phyloP scores from a whole-genome alignment of 2,888 invertebrate species.

The Oasisia sp. region DNA sequence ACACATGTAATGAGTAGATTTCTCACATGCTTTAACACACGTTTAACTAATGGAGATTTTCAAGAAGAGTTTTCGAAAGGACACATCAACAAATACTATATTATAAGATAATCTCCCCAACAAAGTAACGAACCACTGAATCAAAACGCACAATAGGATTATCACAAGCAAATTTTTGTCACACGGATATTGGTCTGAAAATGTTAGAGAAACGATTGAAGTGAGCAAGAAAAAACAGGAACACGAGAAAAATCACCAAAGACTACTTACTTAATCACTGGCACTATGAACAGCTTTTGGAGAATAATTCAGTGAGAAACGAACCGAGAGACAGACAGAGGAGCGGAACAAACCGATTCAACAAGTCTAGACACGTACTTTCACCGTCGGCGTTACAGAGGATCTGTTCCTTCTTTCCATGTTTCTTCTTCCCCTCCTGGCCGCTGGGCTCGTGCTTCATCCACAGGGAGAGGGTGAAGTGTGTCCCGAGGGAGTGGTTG shows the following conservation, averaged over 20 bases:
- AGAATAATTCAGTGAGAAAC: background rate
- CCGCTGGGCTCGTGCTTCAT: constrained; percentile 86
- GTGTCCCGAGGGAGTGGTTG: constrained; percentile 80
- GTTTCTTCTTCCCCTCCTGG: constrained; percentile 60
- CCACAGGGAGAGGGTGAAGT: constrained; percentile 93
- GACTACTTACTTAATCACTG: too few relatives aligned
- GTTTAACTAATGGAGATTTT: background rate
- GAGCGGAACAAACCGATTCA: background rate
- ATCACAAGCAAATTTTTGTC: too few relatives aligned
- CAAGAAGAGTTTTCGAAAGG: background rate
- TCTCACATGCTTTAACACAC: background rate
- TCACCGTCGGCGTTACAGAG: constrained; percentile 97
- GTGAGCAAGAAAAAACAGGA: too few relatives aligned
- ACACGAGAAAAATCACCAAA: too few relatives aligned
- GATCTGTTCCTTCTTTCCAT: constrained; percentile 87
- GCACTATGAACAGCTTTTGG: too few relatives aligned
- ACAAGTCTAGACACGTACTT: constrained; percentile 73
- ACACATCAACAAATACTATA: background rate
- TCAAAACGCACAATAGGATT: too few relatives aligned
- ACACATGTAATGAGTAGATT: background rate
- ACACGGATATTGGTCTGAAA: too few relatives aligned
- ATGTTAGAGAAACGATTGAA: too few relatives aligned
- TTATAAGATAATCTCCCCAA: too few relatives aligned
- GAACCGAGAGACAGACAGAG: background rate
- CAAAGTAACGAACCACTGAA: too few relatives aligned